A percentile compares a stretch with the other conserved stretches of the same genome.
Conservation (phyloP, 2,797 vertebrate species). For the Mallotus villosus region DNA sequence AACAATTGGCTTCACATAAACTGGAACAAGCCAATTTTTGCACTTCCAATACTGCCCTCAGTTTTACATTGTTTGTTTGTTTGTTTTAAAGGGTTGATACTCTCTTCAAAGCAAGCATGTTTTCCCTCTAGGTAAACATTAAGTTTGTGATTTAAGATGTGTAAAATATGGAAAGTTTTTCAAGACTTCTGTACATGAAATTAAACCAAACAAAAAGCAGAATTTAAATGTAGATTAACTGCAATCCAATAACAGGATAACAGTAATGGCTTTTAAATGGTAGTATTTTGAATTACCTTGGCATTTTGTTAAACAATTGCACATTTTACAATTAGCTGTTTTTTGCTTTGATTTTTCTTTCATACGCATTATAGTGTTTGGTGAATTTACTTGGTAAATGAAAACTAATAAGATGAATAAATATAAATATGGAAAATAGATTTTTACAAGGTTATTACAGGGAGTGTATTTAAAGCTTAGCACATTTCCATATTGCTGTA, state of each 20-base stretch:
- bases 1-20: conserved; percentile 38
- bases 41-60: conserved; percentile 73
- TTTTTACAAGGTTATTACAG: conserved; percentile 74
- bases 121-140: conserved; percentile 41
- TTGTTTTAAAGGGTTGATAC: conserved; percentile 41
- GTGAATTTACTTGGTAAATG: conserved; percentile 76
- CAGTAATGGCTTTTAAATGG: conserved; percentile 73
- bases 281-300: conserved; percentile 72
- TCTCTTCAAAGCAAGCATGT: conserved; percentile 41
- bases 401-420: conserved; percentile 56
- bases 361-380: conserved; percentile 75
- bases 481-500: conserved; percentile 80
- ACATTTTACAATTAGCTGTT: conserved; percentile 74
- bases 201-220: conserved; percentile 67
- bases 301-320: conserved; percentile 66
- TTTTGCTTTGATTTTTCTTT: conserved; percentile 69
- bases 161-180: conserved; percentile 61
- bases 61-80: conserved; percentile 54
- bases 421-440: conserved; percentile 66
- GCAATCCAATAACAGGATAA: conserved; percentile 70
- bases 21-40: conserved; percentile 57
- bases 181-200: conserved; percentile 67
- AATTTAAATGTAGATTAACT: conserved; percentile 75
- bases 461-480: conserved; percentile 74
- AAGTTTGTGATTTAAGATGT: conserved; percentile 58